These are phyloP conservation scores for Synergus gifuensis DNA, from an alignment of 2,888 invertebrate genomes.

Conservation along the genomic window DNA sequence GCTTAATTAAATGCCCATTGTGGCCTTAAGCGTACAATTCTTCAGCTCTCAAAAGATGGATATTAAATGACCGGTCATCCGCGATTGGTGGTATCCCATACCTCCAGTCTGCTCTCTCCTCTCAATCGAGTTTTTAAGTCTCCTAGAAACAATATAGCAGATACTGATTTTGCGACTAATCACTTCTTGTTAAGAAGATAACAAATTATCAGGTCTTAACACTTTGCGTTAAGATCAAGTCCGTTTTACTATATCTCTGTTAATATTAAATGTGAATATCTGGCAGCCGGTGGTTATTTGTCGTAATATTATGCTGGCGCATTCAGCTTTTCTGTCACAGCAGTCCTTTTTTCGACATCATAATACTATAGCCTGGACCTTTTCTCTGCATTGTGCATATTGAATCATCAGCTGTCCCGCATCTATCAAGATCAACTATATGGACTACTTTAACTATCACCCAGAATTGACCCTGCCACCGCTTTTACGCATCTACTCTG, in stretches of 20 bases:
- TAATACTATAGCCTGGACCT: constrained; percentile 4
- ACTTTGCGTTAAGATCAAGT: background rate
- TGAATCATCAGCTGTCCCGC: background rate
- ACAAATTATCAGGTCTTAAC: too few species aligned
- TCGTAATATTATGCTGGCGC: background rate
- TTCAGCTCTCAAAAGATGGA: constrained; percentile 55
- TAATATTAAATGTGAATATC: background rate
- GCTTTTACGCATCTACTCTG: background rate
- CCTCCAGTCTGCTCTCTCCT: background rate
- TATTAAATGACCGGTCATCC: background rate
- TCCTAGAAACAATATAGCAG: constrained; percentile 25
- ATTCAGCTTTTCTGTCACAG: constrained; percentile 3
- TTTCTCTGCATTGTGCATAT: background rate
- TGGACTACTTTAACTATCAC: constrained; percentile 22
- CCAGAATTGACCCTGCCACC: constrained; percentile 9
- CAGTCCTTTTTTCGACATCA: background rate
- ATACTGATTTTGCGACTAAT: background rate
- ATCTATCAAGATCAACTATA: background rate
- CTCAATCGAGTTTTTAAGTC: constrained; percentile 21
- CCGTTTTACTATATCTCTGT: too few species aligned
- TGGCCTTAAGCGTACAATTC: constrained; percentile 63
- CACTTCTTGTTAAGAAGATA: background rate
- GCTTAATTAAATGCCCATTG: constrained; percentile 71
- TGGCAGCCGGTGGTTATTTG: background rate
- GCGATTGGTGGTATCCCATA: background rate